phyloP scores from a whole-genome alignment of 2,113 vertebrate genomes.

The Campylomormyrus numenius region DNA sequence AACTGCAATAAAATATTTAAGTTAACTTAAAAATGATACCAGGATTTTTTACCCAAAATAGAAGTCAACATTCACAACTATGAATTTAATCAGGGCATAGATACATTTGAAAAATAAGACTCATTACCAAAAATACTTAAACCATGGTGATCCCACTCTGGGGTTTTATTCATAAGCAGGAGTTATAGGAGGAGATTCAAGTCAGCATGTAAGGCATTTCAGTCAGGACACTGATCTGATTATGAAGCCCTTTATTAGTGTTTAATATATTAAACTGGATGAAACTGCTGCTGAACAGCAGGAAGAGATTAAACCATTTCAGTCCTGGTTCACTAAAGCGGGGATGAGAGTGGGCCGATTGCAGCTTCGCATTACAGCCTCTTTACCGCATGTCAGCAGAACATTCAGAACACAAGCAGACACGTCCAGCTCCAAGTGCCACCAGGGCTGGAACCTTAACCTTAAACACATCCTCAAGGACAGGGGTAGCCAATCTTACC shows the following conservation, averaged over 20 bases:
- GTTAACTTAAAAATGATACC: not conserved
- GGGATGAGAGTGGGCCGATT: not conserved
- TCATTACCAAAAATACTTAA: not conserved
- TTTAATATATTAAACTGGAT: not conserved
- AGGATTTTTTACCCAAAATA: not conserved
- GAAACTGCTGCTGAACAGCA: not conserved
- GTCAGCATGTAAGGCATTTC: not conserved
- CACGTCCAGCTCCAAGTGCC: not conserved
- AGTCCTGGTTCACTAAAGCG: not conserved
- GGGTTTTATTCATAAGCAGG: not conserved
- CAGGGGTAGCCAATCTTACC: too few relatives aligned
- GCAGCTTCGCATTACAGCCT: not conserved
- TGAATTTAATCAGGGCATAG: not conserved
- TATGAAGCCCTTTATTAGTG: conserved; percentile 1
- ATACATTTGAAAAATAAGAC: not conserved
- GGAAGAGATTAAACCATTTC: not conserved
- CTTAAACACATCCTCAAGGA: not conserved
- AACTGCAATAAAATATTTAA: not conserved
- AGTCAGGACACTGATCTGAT: not conserved
- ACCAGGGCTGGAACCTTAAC: not conserved
- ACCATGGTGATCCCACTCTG: not conserved
- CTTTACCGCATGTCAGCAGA: not conserved
- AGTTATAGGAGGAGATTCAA: not conserved
- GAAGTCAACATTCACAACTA: not conserved
- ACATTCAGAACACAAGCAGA: not conserved